phyloP scores from a whole-genome alignment of 2,888 invertebrate species.

The Lycaena phlaeas region DNA sequence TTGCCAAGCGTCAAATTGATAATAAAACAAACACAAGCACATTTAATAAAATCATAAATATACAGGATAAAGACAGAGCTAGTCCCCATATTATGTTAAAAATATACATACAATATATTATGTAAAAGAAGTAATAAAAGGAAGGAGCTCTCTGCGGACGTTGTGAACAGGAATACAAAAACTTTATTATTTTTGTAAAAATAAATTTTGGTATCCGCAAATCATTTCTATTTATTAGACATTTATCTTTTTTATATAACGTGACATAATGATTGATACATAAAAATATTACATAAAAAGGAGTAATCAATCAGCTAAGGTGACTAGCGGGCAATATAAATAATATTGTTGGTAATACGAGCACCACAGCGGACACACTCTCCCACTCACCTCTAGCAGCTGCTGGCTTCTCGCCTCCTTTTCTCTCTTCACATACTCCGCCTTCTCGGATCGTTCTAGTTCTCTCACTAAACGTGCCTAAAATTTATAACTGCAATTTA shows the following conservation, averaged over 20 bases:
- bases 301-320: too few species aligned
- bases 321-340: too few species aligned
- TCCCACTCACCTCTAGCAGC: constrained; percentile 83
- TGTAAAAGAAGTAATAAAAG: constrained; percentile 10
- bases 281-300: too few species aligned
- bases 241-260: too few species aligned
- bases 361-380: constrained; percentile 3
- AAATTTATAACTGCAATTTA: background rate
- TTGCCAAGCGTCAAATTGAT: constrained; percentile 73
- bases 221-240: too few species aligned
- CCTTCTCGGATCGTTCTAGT: constrained; percentile 84
- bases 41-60: constrained; percentile 36
- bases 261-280: too few species aligned
- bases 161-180: too few species aligned
- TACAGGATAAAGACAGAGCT: constrained; percentile 13
- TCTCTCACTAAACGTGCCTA: constrained; percentile 76
- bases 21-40: constrained; percentile 71
- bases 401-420: constrained; percentile 88
- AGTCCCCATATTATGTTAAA: constrained; percentile 17
- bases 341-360: background rate
- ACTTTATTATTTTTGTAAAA: too few species aligned
- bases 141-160: constrained; percentile 5
- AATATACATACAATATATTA: constrained; percentile 14
- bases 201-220: too few species aligned
- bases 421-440: constrained; percentile 87